These are phyloP conservation scores for Nymphalis urticae DNA, from an alignment of 2,888 invertebrate genomes.

Conservation along the genomic window DNA sequence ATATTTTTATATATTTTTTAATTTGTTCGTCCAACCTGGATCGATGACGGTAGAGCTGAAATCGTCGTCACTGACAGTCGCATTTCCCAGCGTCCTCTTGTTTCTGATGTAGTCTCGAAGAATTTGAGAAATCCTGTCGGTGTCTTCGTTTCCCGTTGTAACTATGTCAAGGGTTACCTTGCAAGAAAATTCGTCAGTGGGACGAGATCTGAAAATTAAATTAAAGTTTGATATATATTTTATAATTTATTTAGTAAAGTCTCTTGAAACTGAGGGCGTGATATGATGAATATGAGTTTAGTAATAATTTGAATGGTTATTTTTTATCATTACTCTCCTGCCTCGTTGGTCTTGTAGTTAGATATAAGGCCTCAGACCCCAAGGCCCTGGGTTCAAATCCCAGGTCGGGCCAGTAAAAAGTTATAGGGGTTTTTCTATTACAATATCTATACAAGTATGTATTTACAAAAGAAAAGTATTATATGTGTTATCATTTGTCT, in stretches of 20 bases:
- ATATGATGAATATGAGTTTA: too few relatives aligned
- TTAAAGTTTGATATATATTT: neutral
- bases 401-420: too few relatives aligned
- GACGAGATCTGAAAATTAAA: conserved; percentile 69
- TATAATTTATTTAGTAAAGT: neutral
- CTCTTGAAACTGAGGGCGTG: too few relatives aligned
- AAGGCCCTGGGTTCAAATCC: too few relatives aligned
- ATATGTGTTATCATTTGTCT: too few relatives aligned
- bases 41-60: conserved; percentile 76
- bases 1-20: too few relatives aligned
- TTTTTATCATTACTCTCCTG: neutral
- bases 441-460: too few relatives aligned
- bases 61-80: conserved; percentile 80
- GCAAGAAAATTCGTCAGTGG: conserved; percentile 82
- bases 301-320: neutral
- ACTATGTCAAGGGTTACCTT: conserved; percentile 86
- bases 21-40: conserved; percentile 54
- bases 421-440: too few relatives aligned
- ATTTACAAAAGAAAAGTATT: too few relatives aligned
- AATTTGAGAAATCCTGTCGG: conserved; percentile 71
- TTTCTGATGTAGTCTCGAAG: conserved; percentile 82
- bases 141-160: conserved; percentile 81
- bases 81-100: conserved; percentile 76
- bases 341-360: too few relatives aligned
- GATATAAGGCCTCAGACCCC: too few relatives aligned